phyloP scores from a whole-genome alignment of 2,888 invertebrate genomes.

The Phaonia tiefii region DNA sequence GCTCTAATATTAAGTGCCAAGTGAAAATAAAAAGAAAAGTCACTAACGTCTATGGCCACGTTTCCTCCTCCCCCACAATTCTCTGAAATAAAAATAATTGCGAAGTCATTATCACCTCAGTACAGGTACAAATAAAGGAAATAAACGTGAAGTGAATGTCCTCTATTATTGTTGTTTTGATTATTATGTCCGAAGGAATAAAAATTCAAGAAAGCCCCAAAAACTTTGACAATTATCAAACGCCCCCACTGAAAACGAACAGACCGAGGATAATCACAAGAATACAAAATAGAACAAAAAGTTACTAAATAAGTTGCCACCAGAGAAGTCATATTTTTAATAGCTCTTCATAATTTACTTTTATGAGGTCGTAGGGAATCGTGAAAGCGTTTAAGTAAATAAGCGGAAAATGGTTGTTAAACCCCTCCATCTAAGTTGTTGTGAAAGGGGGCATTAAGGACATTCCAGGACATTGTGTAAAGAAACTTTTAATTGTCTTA shows the following conservation, averaged over 20 bases:
- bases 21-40: constrained; percentile 1
- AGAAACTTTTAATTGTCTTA: background rate
- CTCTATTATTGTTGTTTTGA: constrained; percentile 7
- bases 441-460: no score
- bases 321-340: constrained; percentile 20
- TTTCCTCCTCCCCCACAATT: background rate
- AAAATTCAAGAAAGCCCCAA: constrained; percentile 3
- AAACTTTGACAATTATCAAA: constrained; percentile 56
- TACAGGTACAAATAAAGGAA: background rate
- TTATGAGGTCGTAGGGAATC: background rate
- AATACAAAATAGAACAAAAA: no score
- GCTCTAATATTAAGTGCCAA: background rate
- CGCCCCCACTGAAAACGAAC: constrained; percentile 29
- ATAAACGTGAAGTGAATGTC: constrained; percentile 1
- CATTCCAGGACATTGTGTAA: background rate
- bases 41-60: background rate
- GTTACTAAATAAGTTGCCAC: constrained; percentile 1
- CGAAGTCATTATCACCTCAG: constrained; percentile 34
- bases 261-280: no score
- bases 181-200: constrained; percentile 5
- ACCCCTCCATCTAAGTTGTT: background rate
- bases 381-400: background rate
- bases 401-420: background rate
- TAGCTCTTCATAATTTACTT: background rate
- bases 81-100: constrained; percentile 8